Evolutionary conservation across 2,797 vertebrate genomes (phyloP).

Genomic region (Leuciscus waleckii): DNA sequence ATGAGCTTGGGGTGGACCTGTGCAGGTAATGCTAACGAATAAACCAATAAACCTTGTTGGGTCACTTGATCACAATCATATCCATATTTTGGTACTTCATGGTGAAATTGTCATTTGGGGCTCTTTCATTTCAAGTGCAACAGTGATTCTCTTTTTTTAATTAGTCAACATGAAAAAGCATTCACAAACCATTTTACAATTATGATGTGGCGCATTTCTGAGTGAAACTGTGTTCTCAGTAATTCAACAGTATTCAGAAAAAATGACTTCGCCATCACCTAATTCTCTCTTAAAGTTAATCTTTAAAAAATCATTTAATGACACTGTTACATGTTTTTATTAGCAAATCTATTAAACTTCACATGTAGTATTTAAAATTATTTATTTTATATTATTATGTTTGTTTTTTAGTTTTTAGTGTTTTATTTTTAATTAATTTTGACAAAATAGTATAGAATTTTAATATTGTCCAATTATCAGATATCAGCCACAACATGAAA

Average conservation of each 20-base stretch:
- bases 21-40: conserved; percentile 84
- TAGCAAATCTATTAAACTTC: not conserved
- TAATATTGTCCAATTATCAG: not conserved
- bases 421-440: not conserved
- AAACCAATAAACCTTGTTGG: too few relatives aligned
- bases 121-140: not conserved
- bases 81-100: not conserved
- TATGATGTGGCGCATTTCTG: not conserved
- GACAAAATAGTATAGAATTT: not conserved
- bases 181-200: not conserved
- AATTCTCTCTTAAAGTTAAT: not conserved
- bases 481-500: not conserved
- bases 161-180: not conserved
- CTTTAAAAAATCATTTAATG: not conserved
- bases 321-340: not conserved
- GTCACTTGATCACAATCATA: not conserved
- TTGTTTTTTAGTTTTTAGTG: not conserved
- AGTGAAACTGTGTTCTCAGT: not conserved
- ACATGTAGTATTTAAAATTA: not conserved
- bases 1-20: conserved; percentile 92
- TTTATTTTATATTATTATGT: too few relatives aligned
- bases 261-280: not conserved
- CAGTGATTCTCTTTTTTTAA: not conserved
- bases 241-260: not conserved
- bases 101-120: conserved; percentile 6